phyloP scores from a whole-genome alignment of 2,888 invertebrate genomes.

The Chymomyza fuscimana region DNA sequence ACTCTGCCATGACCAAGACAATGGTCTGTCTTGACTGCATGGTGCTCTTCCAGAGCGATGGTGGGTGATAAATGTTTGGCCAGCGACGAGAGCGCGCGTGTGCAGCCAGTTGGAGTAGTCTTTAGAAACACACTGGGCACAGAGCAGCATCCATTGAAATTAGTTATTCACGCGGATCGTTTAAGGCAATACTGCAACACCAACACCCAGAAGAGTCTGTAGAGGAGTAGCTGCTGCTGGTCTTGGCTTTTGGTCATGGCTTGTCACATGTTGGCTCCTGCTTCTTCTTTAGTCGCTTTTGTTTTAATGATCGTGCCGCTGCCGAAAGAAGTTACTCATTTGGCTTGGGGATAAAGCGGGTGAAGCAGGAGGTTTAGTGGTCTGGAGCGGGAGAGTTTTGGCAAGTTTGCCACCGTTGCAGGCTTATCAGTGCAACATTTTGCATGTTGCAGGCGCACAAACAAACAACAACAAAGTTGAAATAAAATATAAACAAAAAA shows the following conservation, averaged over 20 bases:
- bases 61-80: conserved; percentile 75
- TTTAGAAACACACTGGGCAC: conserved; percentile 11
- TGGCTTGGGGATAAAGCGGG: conserved; percentile 28
- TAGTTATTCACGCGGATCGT: conserved; percentile 79
- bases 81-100: conserved; percentile 44
- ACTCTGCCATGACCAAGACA: conserved; percentile 17
- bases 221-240: conserved; percentile 39
- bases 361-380: not conserved
- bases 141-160: conserved; percentile 76
- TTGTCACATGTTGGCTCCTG: conserved; percentile 59
- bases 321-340: conserved; percentile 51
- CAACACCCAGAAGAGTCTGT: conserved; percentile 50
- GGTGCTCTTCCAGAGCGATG: conserved; percentile 54
- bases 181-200: conserved; percentile 64
- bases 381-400: conserved; percentile 51
- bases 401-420: conserved; percentile 55
- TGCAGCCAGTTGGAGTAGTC: conserved; percentile 34
- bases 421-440: conserved; percentile 75
- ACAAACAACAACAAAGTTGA: conserved; percentile 35
- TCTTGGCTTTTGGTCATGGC: conserved; percentile 64
- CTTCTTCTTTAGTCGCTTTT: conserved; percentile 60
- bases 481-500: conserved; percentile 11
- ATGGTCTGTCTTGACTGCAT: conserved; percentile 19
- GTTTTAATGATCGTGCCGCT: conserved; percentile 77
- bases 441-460: conserved; percentile 60